Conservation (phyloP, 1,140 invertebrate species). For the Drosophila tristis region DNA sequence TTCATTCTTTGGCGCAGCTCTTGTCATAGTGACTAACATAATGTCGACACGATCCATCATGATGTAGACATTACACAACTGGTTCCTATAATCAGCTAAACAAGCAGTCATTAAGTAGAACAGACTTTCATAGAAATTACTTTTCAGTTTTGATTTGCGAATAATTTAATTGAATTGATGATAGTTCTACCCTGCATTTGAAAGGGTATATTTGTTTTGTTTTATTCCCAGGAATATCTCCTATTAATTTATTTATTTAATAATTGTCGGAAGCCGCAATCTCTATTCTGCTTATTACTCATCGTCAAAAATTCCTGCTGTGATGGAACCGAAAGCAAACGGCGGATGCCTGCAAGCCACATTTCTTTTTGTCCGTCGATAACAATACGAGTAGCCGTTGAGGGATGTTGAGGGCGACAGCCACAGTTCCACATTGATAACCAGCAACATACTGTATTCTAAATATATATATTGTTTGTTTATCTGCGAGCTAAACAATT, state of each 20-base stretch:
- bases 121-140: neutral
- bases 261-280: too few relatives aligned
- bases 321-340: slow-evolving; percentile 10
- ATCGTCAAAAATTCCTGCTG: neutral
- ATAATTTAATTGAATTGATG: too few relatives aligned
- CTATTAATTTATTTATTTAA: too few relatives aligned
- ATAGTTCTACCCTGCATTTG: too few relatives aligned
- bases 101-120: slow-evolving; percentile 21
- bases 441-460: neutral
- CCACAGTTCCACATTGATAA: slow-evolving; percentile 33
- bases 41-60: neutral
- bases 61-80: slow-evolving; percentile 18
- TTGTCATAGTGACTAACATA: slow-evolving; percentile 3
- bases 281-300: slow-evolving; percentile 3
- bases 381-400: slow-evolving; percentile 2
- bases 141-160: neutral
- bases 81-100: slow-evolving; percentile 21
- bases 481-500: slow-evolving; percentile 39
- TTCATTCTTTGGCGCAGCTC: neutral
- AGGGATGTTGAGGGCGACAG: neutral
- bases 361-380: slow-evolving; percentile 13
- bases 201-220: too few relatives aligned
- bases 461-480: slow-evolving; percentile 25
- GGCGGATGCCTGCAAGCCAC: slow-evolving; percentile 13
- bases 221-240: too few relatives aligned